Percentiles rank a stretch among this genome's conserved stretches.
phyloP scores from a whole-genome alignment of 2,797 vertebrate genomes.

The Danio jaintianensis region DNA sequence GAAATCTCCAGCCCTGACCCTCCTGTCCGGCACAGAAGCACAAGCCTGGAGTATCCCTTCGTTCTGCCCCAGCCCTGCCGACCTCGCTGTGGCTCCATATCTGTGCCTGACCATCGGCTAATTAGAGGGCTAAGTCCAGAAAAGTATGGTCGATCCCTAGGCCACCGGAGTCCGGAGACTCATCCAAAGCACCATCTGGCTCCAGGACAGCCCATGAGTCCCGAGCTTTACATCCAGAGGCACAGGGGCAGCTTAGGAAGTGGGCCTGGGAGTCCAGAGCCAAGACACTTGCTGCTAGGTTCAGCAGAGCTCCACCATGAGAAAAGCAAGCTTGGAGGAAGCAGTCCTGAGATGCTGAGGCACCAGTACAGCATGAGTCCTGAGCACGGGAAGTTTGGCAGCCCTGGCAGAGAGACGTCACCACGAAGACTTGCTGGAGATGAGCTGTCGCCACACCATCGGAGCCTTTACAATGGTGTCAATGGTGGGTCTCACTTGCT shows the following conservation, averaged over 20 bases:
- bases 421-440: slow-evolving; percentile 88
- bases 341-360: slow-evolving; percentile 91
- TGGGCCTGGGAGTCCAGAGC: slow-evolving; percentile 86
- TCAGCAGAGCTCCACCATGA: slow-evolving; percentile 85
- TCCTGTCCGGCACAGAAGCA: slow-evolving; percentile 85
- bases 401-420: slow-evolving; percentile 86
- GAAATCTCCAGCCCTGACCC: slow-evolving; percentile 77
- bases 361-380: slow-evolving; percentile 90
- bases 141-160: slow-evolving; percentile 83
- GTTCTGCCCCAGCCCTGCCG: slow-evolving; percentile 80
- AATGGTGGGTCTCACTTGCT: slow-evolving; percentile 85
- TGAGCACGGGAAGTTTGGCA: slow-evolving; percentile 89
- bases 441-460: slow-evolving; percentile 90
- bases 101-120: slow-evolving; percentile 86
- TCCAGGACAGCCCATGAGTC: slow-evolving; percentile 76
- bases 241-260: slow-evolving; percentile 83
- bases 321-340: slow-evolving; percentile 81
- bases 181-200: slow-evolving; percentile 76
- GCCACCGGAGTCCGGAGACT: slow-evolving; percentile 86
- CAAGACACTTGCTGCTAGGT: slow-evolving; percentile 84
- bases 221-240: slow-evolving; percentile 88
- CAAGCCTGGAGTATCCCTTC: slow-evolving; percentile 90
- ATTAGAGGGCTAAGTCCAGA: slow-evolving; percentile 91
- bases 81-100: slow-evolving; percentile 82
- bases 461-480: slow-evolving; percentile 95